These are phyloP conservation scores for Oxystoma pomonae DNA, from an alignment of 2,888 invertebrate genomes.

Conservation along the genomic window DNA sequence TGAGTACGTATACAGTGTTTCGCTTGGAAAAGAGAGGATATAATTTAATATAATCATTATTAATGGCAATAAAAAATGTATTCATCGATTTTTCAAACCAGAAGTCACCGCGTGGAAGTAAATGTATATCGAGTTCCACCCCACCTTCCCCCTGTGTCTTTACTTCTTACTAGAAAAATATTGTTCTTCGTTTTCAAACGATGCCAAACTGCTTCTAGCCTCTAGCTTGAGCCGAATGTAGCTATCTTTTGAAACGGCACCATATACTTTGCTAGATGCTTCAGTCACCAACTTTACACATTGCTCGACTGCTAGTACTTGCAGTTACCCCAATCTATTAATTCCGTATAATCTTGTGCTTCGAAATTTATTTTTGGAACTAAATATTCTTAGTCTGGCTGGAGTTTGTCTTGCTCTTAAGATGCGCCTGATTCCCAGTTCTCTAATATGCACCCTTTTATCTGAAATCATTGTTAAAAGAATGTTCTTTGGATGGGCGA, in stretches of 20 bases:
- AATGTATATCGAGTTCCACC: too few relatives aligned
- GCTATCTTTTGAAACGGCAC: constrained; percentile 10
- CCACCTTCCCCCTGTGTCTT: not conserved
- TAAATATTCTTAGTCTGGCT: constrained; percentile 3
- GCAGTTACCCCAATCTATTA: constrained; percentile 15
- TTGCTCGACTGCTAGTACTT: constrained; percentile 22
- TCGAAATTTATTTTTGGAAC: constrained; percentile 15
- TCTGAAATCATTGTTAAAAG: constrained; percentile 24
- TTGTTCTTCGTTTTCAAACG: not conserved
- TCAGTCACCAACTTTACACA: constrained; percentile 26
- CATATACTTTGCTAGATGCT: constrained; percentile 17
- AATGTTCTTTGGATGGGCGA: constrained; percentile 29
- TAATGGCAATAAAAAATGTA: not conserved
- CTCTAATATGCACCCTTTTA: not conserved
- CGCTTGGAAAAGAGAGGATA: not conserved
- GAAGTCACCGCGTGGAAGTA: too few relatives aligned
- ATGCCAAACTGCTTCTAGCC: not conserved
- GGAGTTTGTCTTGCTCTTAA: not conserved
- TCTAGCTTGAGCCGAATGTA: constrained; percentile 3
- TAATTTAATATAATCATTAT: not conserved
- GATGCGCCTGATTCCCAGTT: not conserved
- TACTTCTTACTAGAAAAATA: not conserved
- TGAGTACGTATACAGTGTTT: not conserved
- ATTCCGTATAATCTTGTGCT: constrained; percentile 12
- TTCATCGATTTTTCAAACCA: too few relatives aligned